These are phyloP conservation scores for Agrochola litura DNA, from an alignment of 2,888 invertebrate species.

Conservation along the genomic window DNA sequence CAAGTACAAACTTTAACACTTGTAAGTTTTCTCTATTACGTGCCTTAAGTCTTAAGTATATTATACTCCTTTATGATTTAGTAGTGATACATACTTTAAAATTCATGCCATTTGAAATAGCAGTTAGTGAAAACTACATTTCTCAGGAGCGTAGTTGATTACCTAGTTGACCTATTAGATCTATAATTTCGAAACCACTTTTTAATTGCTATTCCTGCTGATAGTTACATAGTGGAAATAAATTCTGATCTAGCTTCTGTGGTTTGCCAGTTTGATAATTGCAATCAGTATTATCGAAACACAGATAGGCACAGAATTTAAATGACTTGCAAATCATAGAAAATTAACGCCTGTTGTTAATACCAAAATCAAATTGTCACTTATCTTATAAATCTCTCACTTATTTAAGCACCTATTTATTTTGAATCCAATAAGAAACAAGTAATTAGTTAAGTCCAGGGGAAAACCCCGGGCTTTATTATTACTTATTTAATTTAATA, in stretches of 20 bases:
- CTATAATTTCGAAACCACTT: background rate
- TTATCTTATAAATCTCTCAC: background rate
- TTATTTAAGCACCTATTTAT: slow-evolving; percentile 18
- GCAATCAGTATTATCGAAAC: slow-evolving; percentile 1
- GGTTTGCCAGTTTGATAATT: slow-evolving; percentile 1
- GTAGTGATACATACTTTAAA: background rate
- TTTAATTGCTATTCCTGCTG: background rate
- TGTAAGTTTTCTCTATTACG: slow-evolving; percentile 12
- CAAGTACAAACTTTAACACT: slow-evolving; percentile 29
- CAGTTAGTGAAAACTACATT: background rate
- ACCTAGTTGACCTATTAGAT: background rate
- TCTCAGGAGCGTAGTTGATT: background rate
- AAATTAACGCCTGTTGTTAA: background rate
- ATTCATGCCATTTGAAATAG: background rate
- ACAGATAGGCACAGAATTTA: background rate
- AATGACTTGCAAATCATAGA: background rate
- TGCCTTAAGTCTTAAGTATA: slow-evolving; percentile 1
- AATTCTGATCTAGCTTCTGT: background rate
- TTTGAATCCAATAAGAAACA: slow-evolving; percentile 25
- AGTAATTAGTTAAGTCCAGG: slow-evolving; percentile 35
- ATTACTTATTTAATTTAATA: slow-evolving; percentile 48
- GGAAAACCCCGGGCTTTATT: slow-evolving; percentile 15
- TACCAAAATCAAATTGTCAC: background rate
- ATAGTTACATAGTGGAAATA: background rate
- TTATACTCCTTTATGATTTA: background rate